Conservation (phyloP, 2,797 vertebrate species). For the Pteronotus mesoamericanus region DNA sequence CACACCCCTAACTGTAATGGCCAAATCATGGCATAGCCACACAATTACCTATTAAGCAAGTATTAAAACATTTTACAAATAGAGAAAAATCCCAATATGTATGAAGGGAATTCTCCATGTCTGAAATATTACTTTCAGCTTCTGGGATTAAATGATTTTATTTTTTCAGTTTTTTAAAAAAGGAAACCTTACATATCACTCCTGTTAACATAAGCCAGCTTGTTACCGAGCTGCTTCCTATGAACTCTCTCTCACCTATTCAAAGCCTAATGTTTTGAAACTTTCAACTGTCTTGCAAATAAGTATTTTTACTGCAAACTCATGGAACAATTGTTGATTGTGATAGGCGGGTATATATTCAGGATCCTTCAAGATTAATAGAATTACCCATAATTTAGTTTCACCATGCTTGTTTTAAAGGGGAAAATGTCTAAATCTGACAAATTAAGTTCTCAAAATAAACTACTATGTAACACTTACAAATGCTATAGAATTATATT, state of each 20-base stretch:
- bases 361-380: not conserved
- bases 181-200: not conserved
- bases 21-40: not conserved
- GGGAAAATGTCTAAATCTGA: not conserved
- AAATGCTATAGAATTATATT: not conserved
- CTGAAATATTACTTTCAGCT: not conserved
- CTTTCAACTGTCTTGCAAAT: not conserved
- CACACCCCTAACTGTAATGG: not conserved
- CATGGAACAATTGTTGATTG: not conserved
- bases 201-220: not conserved
- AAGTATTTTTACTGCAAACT: not conserved
- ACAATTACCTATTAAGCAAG: not conserved
- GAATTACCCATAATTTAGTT: not conserved
- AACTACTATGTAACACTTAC: not conserved
- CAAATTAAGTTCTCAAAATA: not conserved
- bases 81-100: not conserved
- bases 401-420: not conserved
- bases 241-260: not conserved
- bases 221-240: not conserved
- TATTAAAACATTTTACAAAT: not conserved
- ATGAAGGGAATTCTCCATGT: not conserved
- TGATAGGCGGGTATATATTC: not conserved
- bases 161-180: not conserved
- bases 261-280: not conserved
- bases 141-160: not conserved